Percentiles rank a stretch among this genome's conserved stretches.
These are phyloP conservation scores for Indri indri DNA, from an alignment of 2,113 vertebrate genomes.

Conservation along the genomic window DNA sequence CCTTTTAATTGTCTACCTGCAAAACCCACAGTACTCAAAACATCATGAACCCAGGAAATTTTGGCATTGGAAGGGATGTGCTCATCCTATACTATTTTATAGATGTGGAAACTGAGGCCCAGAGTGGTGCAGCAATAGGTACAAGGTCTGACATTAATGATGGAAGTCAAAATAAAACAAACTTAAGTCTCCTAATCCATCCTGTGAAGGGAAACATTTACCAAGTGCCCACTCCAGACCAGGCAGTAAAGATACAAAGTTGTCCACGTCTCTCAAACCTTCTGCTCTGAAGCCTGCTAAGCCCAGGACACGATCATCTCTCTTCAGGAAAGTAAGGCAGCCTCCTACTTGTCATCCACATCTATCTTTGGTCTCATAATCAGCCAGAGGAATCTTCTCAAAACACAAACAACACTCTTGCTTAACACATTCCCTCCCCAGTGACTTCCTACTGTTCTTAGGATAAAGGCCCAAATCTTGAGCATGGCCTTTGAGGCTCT, in stretches of 20 bases:
- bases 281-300: not conserved
- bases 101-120: not conserved
- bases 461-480: not conserved
- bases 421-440: not conserved
- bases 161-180: conserved; percentile 13
- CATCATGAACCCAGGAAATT: not conserved
- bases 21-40: not conserved
- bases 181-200: not conserved
- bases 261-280: not conserved
- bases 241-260: not conserved
- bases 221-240: not conserved
- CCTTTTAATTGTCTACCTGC: not conserved
- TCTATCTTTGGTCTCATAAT: not conserved
- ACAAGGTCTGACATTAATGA: not conserved
- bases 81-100: not conserved
- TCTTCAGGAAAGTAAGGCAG: not conserved
- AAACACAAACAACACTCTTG: not conserved
- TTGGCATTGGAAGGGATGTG: not conserved
- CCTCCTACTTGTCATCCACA: not conserved
- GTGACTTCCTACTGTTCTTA: not conserved
- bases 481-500: not conserved
- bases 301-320: not conserved
- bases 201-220: not conserved
- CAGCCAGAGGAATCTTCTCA: not conserved
- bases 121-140: not conserved